A percentile compares a stretch with the other conserved stretches of the same genome.
Evolutionary conservation across 2,797 vertebrate genomes (phyloP).

Genomic region (Arrhamphus sclerolepis): DNA sequence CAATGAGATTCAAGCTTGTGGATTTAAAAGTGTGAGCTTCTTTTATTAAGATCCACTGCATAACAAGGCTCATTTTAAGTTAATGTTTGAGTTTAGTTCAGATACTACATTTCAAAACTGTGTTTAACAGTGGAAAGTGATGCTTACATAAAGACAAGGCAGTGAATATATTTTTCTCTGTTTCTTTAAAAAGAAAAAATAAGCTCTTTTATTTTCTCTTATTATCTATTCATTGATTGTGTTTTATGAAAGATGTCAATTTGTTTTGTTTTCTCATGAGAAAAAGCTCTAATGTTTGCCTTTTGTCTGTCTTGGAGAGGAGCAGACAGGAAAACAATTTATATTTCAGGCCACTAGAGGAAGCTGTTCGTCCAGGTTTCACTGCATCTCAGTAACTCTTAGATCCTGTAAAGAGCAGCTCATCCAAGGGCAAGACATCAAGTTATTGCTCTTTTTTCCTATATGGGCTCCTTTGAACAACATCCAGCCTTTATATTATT

Average conservation of each 20-base stretch:
- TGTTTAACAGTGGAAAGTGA: neutral
- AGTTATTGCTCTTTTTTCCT: constrained; percentile 12
- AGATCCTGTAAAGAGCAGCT: constrained; percentile 10
- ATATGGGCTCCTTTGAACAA: constrained; percentile 49
- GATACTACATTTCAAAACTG: too few relatives aligned
- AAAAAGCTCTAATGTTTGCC: too few relatives aligned
- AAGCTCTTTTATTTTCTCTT: too few relatives aligned
- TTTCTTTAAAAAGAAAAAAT: neutral
- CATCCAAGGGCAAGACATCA: constrained; percentile 45
- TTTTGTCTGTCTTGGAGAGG: too few relatives aligned
- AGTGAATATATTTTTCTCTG: neutral
- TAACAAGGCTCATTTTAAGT: too few relatives aligned
- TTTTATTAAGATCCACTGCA: too few relatives aligned
- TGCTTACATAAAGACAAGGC: neutral
- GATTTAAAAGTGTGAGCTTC: too few relatives aligned
- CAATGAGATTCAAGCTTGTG: too few relatives aligned
- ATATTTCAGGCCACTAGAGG: constrained; percentile 57
- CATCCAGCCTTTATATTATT: constrained; percentile 61
- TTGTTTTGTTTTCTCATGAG: too few relatives aligned
- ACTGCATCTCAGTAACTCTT: neutral
- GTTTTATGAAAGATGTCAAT: too few relatives aligned
- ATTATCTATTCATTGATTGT: too few relatives aligned
- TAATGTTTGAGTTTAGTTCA: too few relatives aligned
- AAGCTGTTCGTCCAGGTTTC: constrained; percentile 64
- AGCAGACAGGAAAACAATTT: neutral